Conservation (phyloP, 2,797 vertebrate genomes). For the Lophotriccus pileatus region DNA sequence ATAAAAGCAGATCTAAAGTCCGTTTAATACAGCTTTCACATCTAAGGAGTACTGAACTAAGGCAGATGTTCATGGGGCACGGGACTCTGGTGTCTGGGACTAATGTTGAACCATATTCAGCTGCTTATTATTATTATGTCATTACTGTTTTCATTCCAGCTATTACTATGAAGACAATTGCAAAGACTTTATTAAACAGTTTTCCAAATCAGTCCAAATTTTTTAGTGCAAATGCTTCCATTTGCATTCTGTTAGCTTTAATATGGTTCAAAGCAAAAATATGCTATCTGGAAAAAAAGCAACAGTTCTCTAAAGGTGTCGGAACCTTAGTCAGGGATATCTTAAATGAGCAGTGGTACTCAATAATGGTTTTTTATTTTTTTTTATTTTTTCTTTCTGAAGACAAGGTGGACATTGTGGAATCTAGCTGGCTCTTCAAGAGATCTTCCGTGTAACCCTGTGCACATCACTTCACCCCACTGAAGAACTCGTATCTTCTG, state of each 20-base stretch:
- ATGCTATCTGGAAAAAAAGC: neutral
- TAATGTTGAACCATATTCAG: neutral
- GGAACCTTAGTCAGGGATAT: neutral
- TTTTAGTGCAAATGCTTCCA: neutral
- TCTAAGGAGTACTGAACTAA: neutral
- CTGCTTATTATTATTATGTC: neutral
- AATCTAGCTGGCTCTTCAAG: neutral
- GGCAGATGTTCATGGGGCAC: neutral
- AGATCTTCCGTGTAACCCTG: neutral
- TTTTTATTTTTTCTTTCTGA: neutral
- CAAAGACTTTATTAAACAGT: neutral
- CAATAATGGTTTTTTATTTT: neutral
- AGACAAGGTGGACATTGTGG: rapidly evolving
- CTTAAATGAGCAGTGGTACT: neutral
- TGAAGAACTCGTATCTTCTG: too few species aligned
- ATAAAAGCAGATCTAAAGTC: neutral
- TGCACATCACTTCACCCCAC: neutral
- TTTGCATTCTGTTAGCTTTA: neutral
- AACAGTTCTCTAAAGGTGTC: neutral
- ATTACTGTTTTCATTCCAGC: neutral
- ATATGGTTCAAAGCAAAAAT: neutral
- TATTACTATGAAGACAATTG: neutral
- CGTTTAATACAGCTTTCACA: neutral
- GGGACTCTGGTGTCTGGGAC: neutral
- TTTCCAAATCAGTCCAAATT: neutral